Conservation (phyloP, 2,113 vertebrate species). For the Tauraco erythrolophus region DNA sequence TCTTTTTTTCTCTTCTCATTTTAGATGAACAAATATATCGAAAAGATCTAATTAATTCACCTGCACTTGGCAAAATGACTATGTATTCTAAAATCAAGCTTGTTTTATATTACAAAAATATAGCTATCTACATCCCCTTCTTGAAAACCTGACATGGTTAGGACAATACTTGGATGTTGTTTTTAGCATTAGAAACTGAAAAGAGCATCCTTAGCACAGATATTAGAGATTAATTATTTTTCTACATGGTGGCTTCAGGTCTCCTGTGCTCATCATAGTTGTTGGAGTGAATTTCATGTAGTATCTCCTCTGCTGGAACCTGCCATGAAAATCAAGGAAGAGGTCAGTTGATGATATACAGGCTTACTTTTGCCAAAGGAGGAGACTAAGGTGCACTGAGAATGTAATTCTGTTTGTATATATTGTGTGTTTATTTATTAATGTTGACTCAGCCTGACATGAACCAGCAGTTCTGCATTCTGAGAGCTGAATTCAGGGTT, state of each 20-base stretch:
- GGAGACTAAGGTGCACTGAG: background rate
- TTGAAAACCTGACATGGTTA: background rate
- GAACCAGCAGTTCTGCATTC: background rate
- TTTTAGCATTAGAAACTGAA: background rate
- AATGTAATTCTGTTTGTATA: background rate
- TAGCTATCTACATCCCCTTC: background rate
- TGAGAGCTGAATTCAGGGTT: background rate
- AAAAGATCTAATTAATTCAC: background rate
- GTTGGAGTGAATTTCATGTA: background rate
- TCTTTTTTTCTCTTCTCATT: background rate
- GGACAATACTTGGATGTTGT: background rate
- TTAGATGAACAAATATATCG: background rate
- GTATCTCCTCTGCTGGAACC: conserved; percentile 61
- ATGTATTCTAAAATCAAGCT: background rate
- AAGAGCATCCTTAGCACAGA: background rate
- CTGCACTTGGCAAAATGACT: background rate
- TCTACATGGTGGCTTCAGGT: conserved; percentile 46
- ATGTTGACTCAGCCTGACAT: background rate
- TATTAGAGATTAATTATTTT: background rate
- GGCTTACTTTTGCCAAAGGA: background rate
- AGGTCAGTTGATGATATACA: background rate
- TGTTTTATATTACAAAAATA: background rate
- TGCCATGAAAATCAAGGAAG: conserved; percentile 1
- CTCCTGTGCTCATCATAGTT: conserved; percentile 22
- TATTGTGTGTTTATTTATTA: background rate